phyloP scores from a whole-genome alignment of 2,113 vertebrate genomes.

The Tricholaema leucomelas region DNA sequence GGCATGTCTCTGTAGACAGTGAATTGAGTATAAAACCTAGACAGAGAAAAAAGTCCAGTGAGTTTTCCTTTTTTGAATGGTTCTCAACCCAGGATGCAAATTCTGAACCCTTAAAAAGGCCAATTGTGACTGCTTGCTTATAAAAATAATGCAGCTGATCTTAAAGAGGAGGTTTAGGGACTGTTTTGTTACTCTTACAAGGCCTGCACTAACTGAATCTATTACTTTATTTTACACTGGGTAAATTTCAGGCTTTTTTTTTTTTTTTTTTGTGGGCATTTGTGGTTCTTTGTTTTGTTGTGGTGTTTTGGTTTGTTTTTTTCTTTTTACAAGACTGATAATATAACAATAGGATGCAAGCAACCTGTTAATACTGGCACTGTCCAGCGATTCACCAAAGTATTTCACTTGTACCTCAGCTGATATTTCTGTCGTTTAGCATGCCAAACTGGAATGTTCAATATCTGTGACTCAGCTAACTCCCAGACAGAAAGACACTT shows the following conservation, averaged over 20 bases:
- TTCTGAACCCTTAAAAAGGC: background rate
- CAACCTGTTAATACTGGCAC: background rate
- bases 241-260: background rate
- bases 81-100: background rate
- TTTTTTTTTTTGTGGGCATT: background rate
- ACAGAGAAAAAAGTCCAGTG: background rate
- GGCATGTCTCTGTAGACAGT: background rate
- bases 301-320: background rate
- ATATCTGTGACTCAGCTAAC: conserved; percentile 4
- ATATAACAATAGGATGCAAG: background rate
- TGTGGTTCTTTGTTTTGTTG: too few relatives aligned
- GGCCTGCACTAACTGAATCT: background rate
- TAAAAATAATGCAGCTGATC: background rate
- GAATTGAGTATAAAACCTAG: background rate
- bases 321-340: background rate
- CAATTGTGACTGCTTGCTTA: background rate
- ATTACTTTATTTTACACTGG: background rate
- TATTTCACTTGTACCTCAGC: conserved; percentile 29
- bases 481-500: conserved; percentile 49
- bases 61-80: background rate
- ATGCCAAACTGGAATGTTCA: conserved; percentile 44
- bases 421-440: conserved; percentile 4
- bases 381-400: background rate
- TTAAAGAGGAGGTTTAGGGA: background rate
- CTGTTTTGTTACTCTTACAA: conserved; percentile 25